Evolutionary conservation across 2,797 vertebrate species (phyloP).

Genomic region (Anniella stebbinsi): DNA sequence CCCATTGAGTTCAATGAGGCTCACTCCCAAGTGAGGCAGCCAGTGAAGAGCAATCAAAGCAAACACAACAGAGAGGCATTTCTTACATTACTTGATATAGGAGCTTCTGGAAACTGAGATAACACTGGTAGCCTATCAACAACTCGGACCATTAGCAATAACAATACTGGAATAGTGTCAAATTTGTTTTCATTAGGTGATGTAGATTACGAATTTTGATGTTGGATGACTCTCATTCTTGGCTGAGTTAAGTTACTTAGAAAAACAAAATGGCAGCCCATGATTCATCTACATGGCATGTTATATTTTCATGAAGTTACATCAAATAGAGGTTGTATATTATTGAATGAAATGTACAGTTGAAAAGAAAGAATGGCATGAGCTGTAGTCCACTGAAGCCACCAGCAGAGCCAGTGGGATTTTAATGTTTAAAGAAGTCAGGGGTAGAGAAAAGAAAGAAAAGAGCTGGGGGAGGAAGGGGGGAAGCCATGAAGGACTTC

Average conservation of each 20-base stretch:
- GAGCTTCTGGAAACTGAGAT: background rate
- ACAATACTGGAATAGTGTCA: background rate
- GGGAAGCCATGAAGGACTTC: background rate
- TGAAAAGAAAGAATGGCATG: background rate
- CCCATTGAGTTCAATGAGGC: no score
- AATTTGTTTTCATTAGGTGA: no score
- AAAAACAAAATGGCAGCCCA: background rate
- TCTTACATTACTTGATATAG: background rate
- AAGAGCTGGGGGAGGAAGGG: background rate
- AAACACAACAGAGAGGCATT: background rate
- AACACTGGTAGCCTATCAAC: background rate
- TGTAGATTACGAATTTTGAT: background rate
- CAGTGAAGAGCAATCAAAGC: background rate
- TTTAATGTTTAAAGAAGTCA: background rate
- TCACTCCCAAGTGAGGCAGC: no score
- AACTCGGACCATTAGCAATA: background rate
- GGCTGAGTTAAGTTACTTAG: background rate
- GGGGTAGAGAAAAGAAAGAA: background rate
- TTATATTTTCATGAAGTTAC: background rate
- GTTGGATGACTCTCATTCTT: background rate
- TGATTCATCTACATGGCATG: background rate
- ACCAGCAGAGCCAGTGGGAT: background rate
- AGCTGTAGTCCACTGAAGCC: background rate
- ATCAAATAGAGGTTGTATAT: background rate
- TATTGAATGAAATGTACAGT: background rate